Base-by-base conservation (phyloP, 2,113 vertebrate genomes). In the Stictonetta naevosa region DNA sequence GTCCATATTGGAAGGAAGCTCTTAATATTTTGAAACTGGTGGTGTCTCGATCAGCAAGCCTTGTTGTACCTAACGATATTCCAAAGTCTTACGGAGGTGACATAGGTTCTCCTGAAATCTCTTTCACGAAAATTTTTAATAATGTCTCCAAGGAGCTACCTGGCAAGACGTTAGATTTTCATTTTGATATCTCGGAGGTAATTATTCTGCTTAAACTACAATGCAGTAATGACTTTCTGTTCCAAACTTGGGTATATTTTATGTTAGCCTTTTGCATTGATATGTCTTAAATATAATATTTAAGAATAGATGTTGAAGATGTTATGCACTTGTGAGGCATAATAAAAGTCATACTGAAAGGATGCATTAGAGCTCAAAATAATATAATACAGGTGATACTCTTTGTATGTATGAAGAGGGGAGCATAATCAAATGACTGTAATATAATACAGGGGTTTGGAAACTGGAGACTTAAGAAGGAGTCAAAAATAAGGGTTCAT, bases 131-230 rank as follows among this genome's bases (percentile, higher is more conserved):
- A 90, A 99, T 99, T 87, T 99, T 99, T 97, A 99, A 99, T 98
- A 99, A 99, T 86, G 98, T 99, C 28, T 99, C 99, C 3, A 99
- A 99, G 96, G 99, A 99, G 94, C 98, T 99, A 59, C 99, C 99
- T 4, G 99, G 99, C n/a, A 99, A 99, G 98, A 99, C 99, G 21
- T 98, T 99, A 92, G 99, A 99, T 98, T 99, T 99, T 97, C 99
- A 99, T 98, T 99, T 99, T 95, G 99, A 99, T 97, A 99, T 99
- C 97, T 99, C 99, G 58, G 99, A 99, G 99, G 99, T 99, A 98
- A 97, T 68, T 60, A 48, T 53, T 91, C 10, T 81, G 15, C 88
- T 73, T 80, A 53, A 80, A 56, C 82, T 52, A 55, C 10, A 87
- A 4, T 40, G 9, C 34, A 81, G 1, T 87, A 55, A 67, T 28